Base-by-base conservation (phyloP, 1,140 invertebrate genomes). In the Octopus bimaculoides region DNA sequence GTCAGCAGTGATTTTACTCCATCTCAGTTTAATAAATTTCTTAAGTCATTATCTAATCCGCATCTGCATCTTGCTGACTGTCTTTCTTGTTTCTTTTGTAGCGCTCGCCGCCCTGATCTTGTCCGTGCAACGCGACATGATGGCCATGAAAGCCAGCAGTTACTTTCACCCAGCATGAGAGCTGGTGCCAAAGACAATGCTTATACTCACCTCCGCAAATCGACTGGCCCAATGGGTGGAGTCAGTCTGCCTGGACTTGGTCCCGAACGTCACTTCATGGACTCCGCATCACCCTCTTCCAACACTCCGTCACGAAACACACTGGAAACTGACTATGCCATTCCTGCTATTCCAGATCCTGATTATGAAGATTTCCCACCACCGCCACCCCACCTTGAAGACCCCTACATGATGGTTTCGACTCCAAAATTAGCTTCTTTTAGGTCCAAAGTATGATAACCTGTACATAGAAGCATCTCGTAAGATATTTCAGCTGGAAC, bases 361-460 rank as follows among this genome's bases (percentile, higher is more conserved):
- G 74, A 75, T 52, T 75, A 75, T 41, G 74, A 75, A 17, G 74
- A 75, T 41, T 75, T 75, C 20, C 74, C 74, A 3, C 74, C 74
- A 75, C 74, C 74, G 17, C 74, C 74, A 8, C 74, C 74, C 12
- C 74, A 52, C 52, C 41, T 52, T 17, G 74, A 75, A 52, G 41
- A 52, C 52, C 41, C 74, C 41, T 75, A 75, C 74, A 75, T 75
- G 74, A 75, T 75, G 74, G 74, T 53, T 17, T 7, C 74, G 8
- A 75, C 74, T 20, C 74, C 74, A 12, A 52, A 75, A 14, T 52
- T 52, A 75, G 74, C 26, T n/a, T 75, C 52, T 52, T 75, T 75
- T 52, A 75, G 74, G 74, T 75, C 74, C 74, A 75, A 75, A 53
- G 52, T 75, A 75, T 75, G 74, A 75, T 53, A n/a, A 75, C 7